Percentiles rank a stretch among this genome's conserved stretches.
Conservation (phyloP, 2,113 vertebrate genomes). For the Misgurnus mizolepis region DNA sequence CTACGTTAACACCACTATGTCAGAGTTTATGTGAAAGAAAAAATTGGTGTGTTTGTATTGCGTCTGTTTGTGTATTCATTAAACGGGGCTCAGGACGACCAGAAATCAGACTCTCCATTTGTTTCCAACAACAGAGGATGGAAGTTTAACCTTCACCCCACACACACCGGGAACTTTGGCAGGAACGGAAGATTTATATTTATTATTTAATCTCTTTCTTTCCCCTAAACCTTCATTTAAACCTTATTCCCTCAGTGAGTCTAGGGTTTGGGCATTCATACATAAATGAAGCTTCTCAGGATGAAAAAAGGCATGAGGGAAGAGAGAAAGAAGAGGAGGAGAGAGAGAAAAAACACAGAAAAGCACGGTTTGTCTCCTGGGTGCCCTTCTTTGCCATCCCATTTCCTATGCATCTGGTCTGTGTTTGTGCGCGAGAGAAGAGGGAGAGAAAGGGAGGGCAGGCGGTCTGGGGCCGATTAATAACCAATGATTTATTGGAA, state of each 20-base stretch:
- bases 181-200: conserved; percentile 65
- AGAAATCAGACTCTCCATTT: conserved; percentile 61
- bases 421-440: conserved; percentile 79
- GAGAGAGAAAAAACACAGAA: conserved; percentile 51
- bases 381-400: conserved; percentile 87
- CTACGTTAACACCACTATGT: neutral
- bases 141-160: conserved; percentile 71
- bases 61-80: conserved; percentile 47
- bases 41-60: conserved; percentile 42
- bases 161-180: conserved; percentile 71
- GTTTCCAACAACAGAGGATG: conserved; percentile 65
- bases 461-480: conserved; percentile 91
- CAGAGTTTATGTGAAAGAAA: conserved; percentile 17
- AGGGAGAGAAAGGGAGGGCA: conserved; percentile 79
- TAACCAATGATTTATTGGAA: conserved; percentile 98
- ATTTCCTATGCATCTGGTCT: conserved; percentile 86
- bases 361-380: conserved; percentile 82
- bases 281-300: conserved; percentile 71
- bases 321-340: conserved; percentile 37
- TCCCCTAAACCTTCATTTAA: conserved; percentile 73
- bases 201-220: conserved; percentile 74
- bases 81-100: conserved; percentile 59
- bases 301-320: conserved; percentile 56
- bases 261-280: conserved; percentile 73
- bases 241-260: conserved; percentile 76